Evolutionary conservation across 2,113 vertebrate species (phyloP).

Genomic region (Chaetura pelagica): DNA sequence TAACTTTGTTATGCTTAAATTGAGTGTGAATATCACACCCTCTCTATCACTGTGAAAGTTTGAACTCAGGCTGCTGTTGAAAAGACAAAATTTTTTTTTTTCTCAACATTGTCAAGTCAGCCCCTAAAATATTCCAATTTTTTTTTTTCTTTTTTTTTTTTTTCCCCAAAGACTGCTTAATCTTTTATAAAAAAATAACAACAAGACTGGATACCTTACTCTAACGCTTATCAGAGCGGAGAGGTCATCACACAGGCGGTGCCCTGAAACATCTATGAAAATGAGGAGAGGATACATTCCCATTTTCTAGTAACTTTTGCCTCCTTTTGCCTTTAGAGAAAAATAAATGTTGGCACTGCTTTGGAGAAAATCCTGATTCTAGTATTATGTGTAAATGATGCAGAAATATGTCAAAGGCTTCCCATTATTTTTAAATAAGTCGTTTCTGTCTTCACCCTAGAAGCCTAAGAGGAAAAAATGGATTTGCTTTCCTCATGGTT

Average conservation of each 20-base stretch:
- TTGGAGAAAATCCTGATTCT: neutral
- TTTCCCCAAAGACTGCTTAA: accelerated
- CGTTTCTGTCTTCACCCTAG: neutral
- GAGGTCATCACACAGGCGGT: neutral
- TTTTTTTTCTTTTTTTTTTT: neutral
- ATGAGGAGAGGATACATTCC: neutral
- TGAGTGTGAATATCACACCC: neutral
- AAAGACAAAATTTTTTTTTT: neutral
- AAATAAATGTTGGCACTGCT: neutral
- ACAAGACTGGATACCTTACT: neutral
- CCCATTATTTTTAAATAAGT: neutral
- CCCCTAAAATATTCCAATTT: neutral
- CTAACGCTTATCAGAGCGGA: neutral
- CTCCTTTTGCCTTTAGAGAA: neutral
- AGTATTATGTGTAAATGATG: neutral
- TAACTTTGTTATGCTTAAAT: neutral
- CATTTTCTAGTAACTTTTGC: neutral
- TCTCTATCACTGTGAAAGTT: neutral
- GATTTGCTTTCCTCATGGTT: neutral
- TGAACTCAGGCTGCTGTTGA: neutral
- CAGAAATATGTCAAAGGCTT: neutral
- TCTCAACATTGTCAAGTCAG: neutral
- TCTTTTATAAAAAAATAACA: neutral
- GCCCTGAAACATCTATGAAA: neutral
- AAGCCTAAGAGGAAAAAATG: neutral